Conservation (phyloP, 1,140 invertebrate genomes). For the Stegodyphus dumicola region DNA sequence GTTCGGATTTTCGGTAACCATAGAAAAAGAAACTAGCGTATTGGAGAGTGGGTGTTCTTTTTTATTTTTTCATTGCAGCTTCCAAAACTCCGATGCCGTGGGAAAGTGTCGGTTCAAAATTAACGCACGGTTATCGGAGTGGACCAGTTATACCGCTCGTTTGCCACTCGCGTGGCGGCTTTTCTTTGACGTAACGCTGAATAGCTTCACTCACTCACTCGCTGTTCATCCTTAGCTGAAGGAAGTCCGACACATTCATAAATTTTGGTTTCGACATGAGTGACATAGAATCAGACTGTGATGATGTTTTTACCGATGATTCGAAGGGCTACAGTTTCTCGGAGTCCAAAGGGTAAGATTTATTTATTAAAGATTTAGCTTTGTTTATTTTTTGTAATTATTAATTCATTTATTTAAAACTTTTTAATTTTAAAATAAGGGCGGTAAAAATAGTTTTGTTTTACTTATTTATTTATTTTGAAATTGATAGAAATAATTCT, state of each 20-base stretch:
- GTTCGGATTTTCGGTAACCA: slow-evolving; percentile 12
- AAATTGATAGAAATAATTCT: too few species aligned
- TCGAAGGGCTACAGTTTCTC: slow-evolving; percentile 3
- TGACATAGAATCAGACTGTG: slow-evolving; percentile 66
- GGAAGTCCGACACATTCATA: too few species aligned
- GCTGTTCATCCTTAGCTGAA: too few species aligned
- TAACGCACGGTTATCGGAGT: slow-evolving; percentile 9
- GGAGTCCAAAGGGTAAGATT: slow-evolving; percentile 5
- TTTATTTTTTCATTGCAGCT: not conserved
- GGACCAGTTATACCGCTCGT: slow-evolving; percentile 16
- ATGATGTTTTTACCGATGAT: slow-evolving; percentile 50
- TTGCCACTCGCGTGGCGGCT: slow-evolving; percentile 20
- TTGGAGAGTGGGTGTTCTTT: slow-evolving; percentile 26
- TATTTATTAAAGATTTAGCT: too few species aligned
- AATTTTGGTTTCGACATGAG: slow-evolving; percentile 35
- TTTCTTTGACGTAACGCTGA: not conserved
- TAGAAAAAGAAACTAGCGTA: not conserved
- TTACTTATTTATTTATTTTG: too few species aligned
- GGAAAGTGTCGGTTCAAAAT: slow-evolving; percentile 47
- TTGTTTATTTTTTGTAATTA: too few species aligned
- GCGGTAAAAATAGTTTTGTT: too few species aligned
- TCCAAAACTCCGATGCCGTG: slow-evolving; percentile 34
- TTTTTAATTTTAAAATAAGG: too few species aligned
- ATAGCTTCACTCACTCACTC: slow-evolving; percentile 15
- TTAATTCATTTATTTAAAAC: too few species aligned